These are phyloP conservation scores for Ciconia stormi DNA, from an alignment of 2,113 vertebrate species.

Conservation along the genomic window DNA sequence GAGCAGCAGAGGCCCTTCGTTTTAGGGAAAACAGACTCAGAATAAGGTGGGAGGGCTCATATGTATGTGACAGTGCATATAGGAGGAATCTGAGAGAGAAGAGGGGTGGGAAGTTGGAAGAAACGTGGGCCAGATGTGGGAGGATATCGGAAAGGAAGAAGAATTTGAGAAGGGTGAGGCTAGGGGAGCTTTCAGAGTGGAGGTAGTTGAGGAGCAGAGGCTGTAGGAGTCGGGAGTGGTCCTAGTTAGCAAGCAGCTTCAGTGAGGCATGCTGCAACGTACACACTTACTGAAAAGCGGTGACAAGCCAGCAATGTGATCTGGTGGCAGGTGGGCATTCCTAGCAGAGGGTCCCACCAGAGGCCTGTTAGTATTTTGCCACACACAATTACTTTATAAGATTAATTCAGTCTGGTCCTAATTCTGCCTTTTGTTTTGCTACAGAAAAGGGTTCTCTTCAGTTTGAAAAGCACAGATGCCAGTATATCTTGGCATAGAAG, in stretches of 20 bases:
- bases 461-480: not conserved
- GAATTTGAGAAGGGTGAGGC: not conserved
- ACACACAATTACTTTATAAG: not conserved
- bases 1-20: not conserved
- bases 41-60: not conserved
- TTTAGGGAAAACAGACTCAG: not conserved
- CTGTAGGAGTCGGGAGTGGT: not conserved
- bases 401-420: not conserved
- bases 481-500: not conserved
- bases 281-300: not conserved
- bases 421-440: not conserved
- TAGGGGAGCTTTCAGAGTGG: not conserved
- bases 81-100: not conserved
- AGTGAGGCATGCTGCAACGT: not conserved
- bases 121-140: not conserved
- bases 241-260: not conserved
- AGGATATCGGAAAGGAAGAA: not conserved
- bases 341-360: not conserved
- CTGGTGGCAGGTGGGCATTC: not conserved
- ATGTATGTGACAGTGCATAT: accelerated
- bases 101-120: not conserved
- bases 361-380: not conserved
- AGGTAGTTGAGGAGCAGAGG: not conserved
- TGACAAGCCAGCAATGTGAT: not conserved
- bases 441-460: not conserved